These are phyloP conservation scores for Matsumurasca onukii DNA, from an alignment of 1,140 invertebrate genomes.

Conservation along the genomic window DNA sequence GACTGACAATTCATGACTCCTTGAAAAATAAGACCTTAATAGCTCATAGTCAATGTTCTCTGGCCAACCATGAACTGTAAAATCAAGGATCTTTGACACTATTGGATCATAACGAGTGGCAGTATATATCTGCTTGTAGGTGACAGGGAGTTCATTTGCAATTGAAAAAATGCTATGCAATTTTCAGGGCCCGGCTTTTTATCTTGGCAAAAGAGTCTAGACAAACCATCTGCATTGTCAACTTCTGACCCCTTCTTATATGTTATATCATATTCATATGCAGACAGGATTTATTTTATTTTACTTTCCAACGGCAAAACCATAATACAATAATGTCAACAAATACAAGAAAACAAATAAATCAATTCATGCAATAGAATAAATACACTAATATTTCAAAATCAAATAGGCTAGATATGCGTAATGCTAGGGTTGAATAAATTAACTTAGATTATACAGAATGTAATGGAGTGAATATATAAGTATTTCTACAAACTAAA, in stretches of 20 bases:
- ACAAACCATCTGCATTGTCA: constrained; percentile 19
- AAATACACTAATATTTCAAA: too few species aligned
- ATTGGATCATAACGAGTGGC: not conserved
- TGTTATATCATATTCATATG: not conserved
- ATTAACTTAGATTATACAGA: too few species aligned
- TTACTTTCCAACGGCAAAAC: too few species aligned
- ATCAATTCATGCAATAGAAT: too few species aligned
- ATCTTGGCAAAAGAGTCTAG: not conserved
- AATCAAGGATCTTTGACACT: constrained; percentile 7
- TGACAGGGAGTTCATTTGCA: not conserved
- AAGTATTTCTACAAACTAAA: too few species aligned
- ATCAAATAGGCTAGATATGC: too few species aligned
- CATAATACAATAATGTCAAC: too few species aligned
- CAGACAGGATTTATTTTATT: not conserved
- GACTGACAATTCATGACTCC: constrained; percentile 25
- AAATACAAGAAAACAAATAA: too few species aligned
- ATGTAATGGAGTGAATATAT: too few species aligned
- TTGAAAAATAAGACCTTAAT: not conserved
- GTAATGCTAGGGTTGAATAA: too few species aligned
- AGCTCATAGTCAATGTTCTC: constrained; percentile 7
- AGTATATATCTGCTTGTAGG: not conserved
- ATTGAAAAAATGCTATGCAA: not conserved
- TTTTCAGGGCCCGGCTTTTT: not conserved
- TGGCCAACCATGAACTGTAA: constrained; percentile 2
- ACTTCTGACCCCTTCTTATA: constrained; percentile 1